Evolutionary conservation across 2,888 invertebrate species (phyloP), one percentile per base, ranked within the genome.

Genomic region (Limnephilus marmoratus): DNA sequence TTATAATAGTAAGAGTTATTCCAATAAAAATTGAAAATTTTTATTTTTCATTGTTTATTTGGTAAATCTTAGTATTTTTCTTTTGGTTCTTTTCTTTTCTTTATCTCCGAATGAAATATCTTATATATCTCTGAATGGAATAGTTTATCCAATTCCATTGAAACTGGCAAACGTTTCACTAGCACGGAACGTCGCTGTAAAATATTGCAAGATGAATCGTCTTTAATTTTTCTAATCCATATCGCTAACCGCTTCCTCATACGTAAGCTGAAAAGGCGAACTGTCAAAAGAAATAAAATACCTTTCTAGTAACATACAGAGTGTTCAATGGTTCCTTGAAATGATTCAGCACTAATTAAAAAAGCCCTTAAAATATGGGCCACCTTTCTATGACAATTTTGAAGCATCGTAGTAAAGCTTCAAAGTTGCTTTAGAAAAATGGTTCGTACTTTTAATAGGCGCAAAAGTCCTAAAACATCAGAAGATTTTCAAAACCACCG

Each of bases 251-350:
- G 34, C 34, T 83, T 83, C 37, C 83, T 37, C 83, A 37, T 41
- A 83, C 37, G 37, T 37, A 83, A 83, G 83, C 83, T 83, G 37
- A 83, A 37, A 83, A 37, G 37, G 18, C 83, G 68, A 37, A 83
- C 83, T 83, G 83, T 83, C 83, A 83, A 37, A 83, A 41, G 83
- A 37, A 83, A 83, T 83, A 83, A 37, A 83, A 83, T 83, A 13
- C 37, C 83, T 41, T n/a, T 41, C 37, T 34, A 83, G 7, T 31
- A 31, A 31, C 31, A 31, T 31, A 31, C 31, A 31, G 34, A 83
- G 83, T 37, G 7, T 37, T 83, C 37, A 15, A 24, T 37, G 4
- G 34, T 82, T 34, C 15, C 15, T 53, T 3, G 15, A 5, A 53
- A 53, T 15, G 15, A 53, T 15, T 53, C 18, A 53, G 3, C 53